Evolutionary conservation across 1,140 invertebrate species (phyloP).

Genomic region (Babylonia areolata): DNA sequence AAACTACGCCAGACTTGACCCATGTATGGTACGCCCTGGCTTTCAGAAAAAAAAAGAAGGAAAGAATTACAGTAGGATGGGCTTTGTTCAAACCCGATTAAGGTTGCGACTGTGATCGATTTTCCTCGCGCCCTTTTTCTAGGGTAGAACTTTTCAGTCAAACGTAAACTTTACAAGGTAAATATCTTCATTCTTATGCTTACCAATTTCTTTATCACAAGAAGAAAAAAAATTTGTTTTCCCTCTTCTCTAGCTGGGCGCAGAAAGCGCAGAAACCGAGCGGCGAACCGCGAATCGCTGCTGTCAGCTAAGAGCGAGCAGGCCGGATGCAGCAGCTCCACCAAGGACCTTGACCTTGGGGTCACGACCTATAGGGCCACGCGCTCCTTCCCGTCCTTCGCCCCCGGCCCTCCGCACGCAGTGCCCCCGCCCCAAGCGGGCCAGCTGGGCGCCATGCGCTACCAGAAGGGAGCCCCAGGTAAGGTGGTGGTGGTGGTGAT

Average conservation of each 20-base stretch:
- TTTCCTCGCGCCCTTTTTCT: too few species aligned
- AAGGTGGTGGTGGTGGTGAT: too few species aligned
- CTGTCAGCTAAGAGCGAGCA: conserved; percentile 37
- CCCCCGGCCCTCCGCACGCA: conserved; percentile 17
- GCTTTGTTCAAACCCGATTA: too few species aligned
- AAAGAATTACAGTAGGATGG: too few species aligned
- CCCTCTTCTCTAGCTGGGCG: background rate
- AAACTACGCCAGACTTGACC: too few species aligned
- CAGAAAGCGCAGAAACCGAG: conserved; percentile 11
- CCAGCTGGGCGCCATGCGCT: conserved; percentile 20
- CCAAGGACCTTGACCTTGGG: conserved; percentile 40
- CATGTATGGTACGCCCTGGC: too few species aligned
- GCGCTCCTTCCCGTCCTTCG: conserved; percentile 37
- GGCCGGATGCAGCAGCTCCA: conserved; percentile 29
- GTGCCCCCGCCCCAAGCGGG: background rate
- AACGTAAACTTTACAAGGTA: too few species aligned
- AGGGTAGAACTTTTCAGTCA: too few species aligned
- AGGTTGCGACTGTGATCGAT: too few species aligned
- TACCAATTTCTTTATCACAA: too few species aligned
- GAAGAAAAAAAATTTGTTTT: background rate
- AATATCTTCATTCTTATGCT: too few species aligned
- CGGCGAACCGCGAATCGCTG: conserved; percentile 27
- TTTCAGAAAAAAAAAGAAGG: too few species aligned
- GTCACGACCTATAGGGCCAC: conserved; percentile 37
- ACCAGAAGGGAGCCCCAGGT: conserved; percentile 37